These are phyloP conservation scores for Rhingia campestris DNA, from an alignment of 2,888 invertebrate genomes.

Conservation along the genomic window DNA sequence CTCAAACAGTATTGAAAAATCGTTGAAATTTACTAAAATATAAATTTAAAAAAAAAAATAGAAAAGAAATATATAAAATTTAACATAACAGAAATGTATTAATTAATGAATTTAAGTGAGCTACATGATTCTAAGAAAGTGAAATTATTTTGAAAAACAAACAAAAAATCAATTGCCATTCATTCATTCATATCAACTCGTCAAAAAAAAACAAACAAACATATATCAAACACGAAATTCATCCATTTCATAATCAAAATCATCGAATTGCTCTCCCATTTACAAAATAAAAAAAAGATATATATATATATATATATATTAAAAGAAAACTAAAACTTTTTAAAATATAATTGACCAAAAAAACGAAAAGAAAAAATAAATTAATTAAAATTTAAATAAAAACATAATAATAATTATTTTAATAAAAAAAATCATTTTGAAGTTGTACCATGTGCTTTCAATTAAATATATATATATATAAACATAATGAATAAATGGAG, in stretches of 20 bases:
- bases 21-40: constrained; percentile 62
- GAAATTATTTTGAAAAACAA: constrained; percentile 56
- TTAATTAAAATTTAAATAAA: constrained; percentile 11
- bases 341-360: constrained; percentile 66
- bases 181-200: constrained; percentile 60
- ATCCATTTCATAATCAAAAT: constrained; percentile 64
- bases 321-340: constrained; percentile 11
- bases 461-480: constrained; percentile 49
- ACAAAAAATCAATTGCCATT: constrained; percentile 49
- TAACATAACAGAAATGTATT: constrained; percentile 33
- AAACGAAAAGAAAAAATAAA: constrained; percentile 17
- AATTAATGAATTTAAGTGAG: constrained; percentile 37
- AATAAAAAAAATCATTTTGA: constrained; percentile 31
- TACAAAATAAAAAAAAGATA: constrained; percentile 21
- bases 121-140: constrained; percentile 53
- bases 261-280: constrained; percentile 64
- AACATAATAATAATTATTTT: neutral
- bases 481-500: constrained; percentile 17
- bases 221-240: constrained; percentile 45
- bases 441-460: constrained; percentile 67
- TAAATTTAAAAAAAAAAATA: constrained; percentile 24
- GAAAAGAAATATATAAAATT: constrained; percentile 30
- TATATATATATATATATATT: neutral
- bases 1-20: constrained; percentile 72
- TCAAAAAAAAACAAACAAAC: neutral